Conservation (phyloP, 1,140 invertebrate species). For the Acyrthosiphon pisum region DNA sequence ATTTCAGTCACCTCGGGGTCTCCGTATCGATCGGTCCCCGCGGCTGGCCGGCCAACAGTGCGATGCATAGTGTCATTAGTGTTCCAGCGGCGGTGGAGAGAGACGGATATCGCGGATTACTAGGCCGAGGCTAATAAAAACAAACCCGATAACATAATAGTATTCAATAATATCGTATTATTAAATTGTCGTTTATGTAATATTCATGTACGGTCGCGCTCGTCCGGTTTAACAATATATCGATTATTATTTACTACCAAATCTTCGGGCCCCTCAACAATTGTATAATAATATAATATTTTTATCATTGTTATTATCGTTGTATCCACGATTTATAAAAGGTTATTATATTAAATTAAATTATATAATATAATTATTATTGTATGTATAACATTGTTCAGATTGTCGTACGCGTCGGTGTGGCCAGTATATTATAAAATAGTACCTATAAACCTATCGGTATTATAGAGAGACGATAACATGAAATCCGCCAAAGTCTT, state of each 20-base stretch:
- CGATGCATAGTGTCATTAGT: background rate
- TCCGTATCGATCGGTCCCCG: slow-evolving; percentile 44
- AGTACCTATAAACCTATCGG: background rate
- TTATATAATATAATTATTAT: background rate
- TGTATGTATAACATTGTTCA: background rate
- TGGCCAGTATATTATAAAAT: background rate
- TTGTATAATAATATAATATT: background rate
- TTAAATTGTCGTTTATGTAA: background rate
- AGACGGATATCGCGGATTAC: background rate
- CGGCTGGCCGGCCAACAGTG: background rate
- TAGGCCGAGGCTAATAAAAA: background rate
- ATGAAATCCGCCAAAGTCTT: slow-evolving; percentile 33
- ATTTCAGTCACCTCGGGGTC: slow-evolving; percentile 30
- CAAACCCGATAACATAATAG: background rate
- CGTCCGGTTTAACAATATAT: background rate
- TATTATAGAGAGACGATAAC: background rate
- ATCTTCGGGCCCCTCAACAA: background rate
- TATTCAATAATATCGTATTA: background rate
- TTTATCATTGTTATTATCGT: background rate
- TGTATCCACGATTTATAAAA: background rate
- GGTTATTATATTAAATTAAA: background rate
- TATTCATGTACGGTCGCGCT: background rate
- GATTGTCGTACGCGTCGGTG: background rate
- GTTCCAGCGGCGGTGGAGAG: background rate
- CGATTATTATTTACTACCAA: background rate